phyloP scores from a whole-genome alignment of 2,888 invertebrate species.

The Amphipyra tragopoginis region DNA sequence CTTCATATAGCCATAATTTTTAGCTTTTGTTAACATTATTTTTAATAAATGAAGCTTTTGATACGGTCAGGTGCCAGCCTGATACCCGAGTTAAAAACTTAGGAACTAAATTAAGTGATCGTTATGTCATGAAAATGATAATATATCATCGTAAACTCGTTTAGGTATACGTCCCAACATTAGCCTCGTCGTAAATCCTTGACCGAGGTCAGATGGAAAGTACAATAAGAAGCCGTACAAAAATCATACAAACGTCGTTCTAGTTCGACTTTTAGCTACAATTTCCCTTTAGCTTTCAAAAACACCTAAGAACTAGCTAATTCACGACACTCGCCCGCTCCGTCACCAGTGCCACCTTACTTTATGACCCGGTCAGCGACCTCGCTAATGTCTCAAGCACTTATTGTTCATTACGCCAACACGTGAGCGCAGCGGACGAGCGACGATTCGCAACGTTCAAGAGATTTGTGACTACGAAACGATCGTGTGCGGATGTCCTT shows the following conservation, averaged over 20 bases:
- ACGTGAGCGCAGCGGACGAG: conserved; percentile 46
- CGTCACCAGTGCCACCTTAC: conserved; percentile 19
- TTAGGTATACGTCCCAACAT: no score
- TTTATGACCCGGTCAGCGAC: conserved; percentile 67
- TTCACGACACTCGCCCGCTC: conserved; percentile 22
- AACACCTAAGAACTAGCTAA: background rate
- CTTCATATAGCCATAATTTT: background rate
- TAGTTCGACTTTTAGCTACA: no score
- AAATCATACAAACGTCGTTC: background rate
- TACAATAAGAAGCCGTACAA: no score
- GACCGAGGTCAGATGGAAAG: no score
- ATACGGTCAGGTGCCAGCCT: background rate
- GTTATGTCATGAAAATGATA: no score
- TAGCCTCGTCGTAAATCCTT: no score
- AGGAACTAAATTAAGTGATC: no score
- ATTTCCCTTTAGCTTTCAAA: no score
- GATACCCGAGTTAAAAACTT: no score
- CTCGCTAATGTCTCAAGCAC: conserved; percentile 68
- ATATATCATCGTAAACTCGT: no score
- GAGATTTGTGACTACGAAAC: conserved; percentile 32
- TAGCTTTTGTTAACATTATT: background rate
- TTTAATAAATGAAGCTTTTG: background rate
- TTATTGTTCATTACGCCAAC: conserved; percentile 69
- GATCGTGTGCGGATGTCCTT: conserved; percentile 37
- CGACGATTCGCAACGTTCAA: conserved; percentile 44